A percentile compares a stretch with the other conserved stretches of the same genome.
Evolutionary conservation across 2,113 vertebrate species (phyloP).

Genomic region (Osmerus eperlanus): DNA sequence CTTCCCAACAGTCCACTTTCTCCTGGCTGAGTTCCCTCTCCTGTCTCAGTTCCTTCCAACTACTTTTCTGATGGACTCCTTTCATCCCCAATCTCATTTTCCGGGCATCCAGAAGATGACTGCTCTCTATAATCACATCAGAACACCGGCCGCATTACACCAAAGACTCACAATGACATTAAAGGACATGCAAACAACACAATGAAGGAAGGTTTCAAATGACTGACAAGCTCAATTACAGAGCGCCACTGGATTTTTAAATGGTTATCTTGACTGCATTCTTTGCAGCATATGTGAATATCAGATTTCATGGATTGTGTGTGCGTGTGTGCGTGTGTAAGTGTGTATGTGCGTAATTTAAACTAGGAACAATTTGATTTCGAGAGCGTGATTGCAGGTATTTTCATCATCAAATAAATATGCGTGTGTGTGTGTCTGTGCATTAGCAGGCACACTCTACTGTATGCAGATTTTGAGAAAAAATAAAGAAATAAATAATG

Average conservation of each 20-base stretch:
- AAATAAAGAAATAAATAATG: not conserved
- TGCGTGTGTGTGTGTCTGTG: not conserved
- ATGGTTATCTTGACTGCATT: not conserved
- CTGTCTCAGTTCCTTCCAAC: conserved; percentile 13
- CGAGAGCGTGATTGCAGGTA: not conserved
- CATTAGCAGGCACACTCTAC: not conserved
- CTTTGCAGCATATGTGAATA: not conserved
- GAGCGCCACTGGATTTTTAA: not conserved
- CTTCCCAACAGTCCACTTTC: not conserved
- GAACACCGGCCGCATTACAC: conserved; percentile 28
- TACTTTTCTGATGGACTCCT: conserved; percentile 22
- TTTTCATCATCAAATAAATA: not conserved
- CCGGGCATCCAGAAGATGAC: conserved; percentile 14
- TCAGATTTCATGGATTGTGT: not conserved
- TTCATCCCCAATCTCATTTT: conserved; percentile 39
- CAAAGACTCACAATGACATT: conserved; percentile 33
- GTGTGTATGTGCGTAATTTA: not conserved
- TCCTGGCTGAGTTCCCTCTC: conserved; percentile 5
- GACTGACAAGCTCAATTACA: not conserved
- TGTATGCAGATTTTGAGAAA: not conserved
- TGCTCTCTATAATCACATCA: conserved; percentile 35
- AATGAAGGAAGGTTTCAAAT: conserved; percentile 11
- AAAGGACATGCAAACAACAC: conserved; percentile 24
- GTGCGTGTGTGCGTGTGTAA: not conserved
- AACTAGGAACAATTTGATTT: not conserved